Base-by-base conservation (phyloP, 2,113 vertebrate species). In the Antigone vipio region DNA sequence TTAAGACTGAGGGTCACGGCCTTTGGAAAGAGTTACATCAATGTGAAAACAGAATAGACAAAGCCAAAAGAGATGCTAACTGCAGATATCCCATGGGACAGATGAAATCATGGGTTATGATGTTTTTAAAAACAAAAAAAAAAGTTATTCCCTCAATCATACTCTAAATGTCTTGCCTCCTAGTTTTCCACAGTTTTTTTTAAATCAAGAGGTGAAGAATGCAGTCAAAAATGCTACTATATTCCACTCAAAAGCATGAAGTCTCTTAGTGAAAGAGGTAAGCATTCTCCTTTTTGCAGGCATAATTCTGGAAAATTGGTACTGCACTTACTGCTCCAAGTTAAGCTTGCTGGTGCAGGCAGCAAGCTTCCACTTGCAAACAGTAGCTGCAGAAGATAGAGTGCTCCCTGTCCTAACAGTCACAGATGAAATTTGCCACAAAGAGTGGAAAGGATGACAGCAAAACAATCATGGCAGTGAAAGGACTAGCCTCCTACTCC, bases 1-100 rank as follows among this genome's bases (percentile, higher is more conserved):
- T 78, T 81, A 88, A 77, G 69, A 87, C 38, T 45, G 49, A 87
- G 52, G 64, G 83, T 84, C 92, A 92, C 47, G 86, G 80, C 84
- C 91, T 92, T 91, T 82, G 89, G 66, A 91, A 95, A 64, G 76
- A 91, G 64, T 95, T 93, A 87, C 64, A 93, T 53, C 80, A 93
- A 68, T 49, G 35, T 59, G 79, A 94, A 95, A 96, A 5, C 80
- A 93, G 60, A 85, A 66, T 0, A 92, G 84, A 92, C 56, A 92
- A 88, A 96, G 64, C 77, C 79, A 92, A 85, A 79, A 89, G 47
- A 84, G 42, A 87, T 72, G 91, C 63, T 55, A 92, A 95, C 56
- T 8, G 17, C 38, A 87, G 74, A 72, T 79, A 93, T 68, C 67
- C 44, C 82, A 85, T 89, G 68, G 45, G 80, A 93, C 32, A 95